Evolutionary conservation across 2,888 invertebrate genomes (phyloP).

Genomic region (Maniola hyperantus): DNA sequence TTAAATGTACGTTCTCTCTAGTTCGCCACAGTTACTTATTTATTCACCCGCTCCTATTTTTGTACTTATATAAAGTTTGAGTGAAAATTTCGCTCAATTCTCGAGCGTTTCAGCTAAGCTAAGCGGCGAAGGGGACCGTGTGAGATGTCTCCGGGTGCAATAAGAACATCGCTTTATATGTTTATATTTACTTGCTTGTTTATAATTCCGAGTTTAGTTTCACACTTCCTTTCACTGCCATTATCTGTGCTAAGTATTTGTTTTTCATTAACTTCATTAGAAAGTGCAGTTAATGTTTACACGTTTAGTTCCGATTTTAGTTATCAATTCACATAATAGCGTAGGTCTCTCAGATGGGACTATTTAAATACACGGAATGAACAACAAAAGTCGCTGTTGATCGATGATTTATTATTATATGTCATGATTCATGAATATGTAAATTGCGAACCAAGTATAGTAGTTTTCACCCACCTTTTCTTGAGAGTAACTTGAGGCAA

Average conservation of each 20-base stretch:
- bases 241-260: not conserved
- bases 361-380: not conserved
- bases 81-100: conserved; percentile 19
- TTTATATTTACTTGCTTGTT: conserved; percentile 8
- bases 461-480: no score
- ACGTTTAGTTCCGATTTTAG: not conserved
- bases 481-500: no score
- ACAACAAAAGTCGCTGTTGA: no score
- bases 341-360: not conserved
- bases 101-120: conserved; percentile 22
- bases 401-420: no score
- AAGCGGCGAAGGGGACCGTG: conserved; percentile 22
- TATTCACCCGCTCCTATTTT: conserved; percentile 17
- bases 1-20: not conserved
- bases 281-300: conserved; percentile 2
- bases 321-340: not conserved
- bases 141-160: conserved; percentile 24
- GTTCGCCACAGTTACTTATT: conserved; percentile 19
- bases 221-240: conserved; percentile 4
- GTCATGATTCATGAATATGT: no score
- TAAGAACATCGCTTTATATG: conserved; percentile 6
- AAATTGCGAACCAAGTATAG: no score
- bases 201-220: not conserved
- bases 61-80: not conserved
- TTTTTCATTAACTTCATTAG: conserved; percentile 3